A percentile compares a stretch with the other conserved stretches of the same genome.
Conservation (phyloP, 2,797 vertebrate species). For the Myiothlypis coronata region DNA sequence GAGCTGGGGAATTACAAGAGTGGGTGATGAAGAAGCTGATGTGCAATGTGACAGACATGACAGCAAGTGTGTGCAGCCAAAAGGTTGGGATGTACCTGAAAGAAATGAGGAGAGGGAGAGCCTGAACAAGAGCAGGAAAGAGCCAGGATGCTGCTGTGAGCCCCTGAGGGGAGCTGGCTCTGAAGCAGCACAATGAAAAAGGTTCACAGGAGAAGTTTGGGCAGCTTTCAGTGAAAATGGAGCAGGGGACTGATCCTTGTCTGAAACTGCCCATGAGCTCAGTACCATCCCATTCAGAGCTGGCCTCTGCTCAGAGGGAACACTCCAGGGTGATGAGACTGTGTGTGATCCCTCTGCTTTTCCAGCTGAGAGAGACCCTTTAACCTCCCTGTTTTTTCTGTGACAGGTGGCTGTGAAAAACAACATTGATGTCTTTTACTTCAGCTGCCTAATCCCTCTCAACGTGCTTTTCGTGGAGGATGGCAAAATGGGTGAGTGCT, state of each 20-base stretch:
- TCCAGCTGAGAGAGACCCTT: not conserved
- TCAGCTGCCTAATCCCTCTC: constrained; percentile 96
- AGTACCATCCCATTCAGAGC: not conserved
- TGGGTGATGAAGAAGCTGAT: not conserved
- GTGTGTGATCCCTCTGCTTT: not conserved
- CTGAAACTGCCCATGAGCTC: not conserved
- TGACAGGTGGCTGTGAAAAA: constrained; percentile 98
- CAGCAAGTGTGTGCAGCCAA: not conserved
- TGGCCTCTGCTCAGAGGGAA: not conserved
- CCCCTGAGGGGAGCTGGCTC: not conserved
- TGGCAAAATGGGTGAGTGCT: constrained; percentile 94
- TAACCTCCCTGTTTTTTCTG: constrained; percentile 23
- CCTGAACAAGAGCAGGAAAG: not conserved
- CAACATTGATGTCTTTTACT: constrained; percentile 99
- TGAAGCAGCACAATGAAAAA: not conserved
- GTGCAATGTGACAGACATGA: rapidly evolving
- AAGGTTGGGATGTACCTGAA: not conserved
- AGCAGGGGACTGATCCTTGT: not conserved
- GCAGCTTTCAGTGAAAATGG: not conserved
- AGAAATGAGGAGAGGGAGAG: not conserved
- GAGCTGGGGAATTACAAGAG: not conserved
- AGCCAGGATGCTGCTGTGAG: not conserved
- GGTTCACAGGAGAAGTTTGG: not conserved
- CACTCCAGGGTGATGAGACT: not conserved
- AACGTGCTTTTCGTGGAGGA: constrained; percentile 97